phyloP scores from a whole-genome alignment of 1,140 invertebrate species.

The Cheumatopsyche charites region DNA sequence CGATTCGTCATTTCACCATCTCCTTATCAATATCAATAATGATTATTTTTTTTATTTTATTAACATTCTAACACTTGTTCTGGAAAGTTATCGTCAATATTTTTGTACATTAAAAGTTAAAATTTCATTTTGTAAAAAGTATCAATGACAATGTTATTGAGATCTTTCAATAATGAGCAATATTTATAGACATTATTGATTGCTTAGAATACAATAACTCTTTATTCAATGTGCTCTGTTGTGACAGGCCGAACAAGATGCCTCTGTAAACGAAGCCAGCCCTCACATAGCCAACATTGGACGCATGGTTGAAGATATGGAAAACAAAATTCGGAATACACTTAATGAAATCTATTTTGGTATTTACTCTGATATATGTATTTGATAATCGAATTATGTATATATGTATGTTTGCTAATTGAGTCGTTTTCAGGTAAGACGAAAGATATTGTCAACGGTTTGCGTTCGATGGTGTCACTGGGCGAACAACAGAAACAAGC shows the following conservation, averaged over 20 bases:
- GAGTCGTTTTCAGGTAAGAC: constrained; percentile 75
- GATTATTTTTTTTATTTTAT: too few relatives aligned
- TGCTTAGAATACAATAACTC: background rate
- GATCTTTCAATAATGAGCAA: too few relatives aligned
- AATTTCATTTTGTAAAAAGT: too few relatives aligned
- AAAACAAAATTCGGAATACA: constrained; percentile 98
- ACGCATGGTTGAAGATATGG: constrained; percentile 96
- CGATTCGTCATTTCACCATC: too few relatives aligned
- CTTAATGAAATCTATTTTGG: constrained; percentile 99
- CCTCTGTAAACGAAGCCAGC: constrained; percentile 84
- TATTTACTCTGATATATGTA: too few relatives aligned
- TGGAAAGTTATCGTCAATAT: too few relatives aligned
- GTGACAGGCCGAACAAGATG: constrained; percentile 89
- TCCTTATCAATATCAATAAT: too few relatives aligned
- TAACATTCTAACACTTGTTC: too few relatives aligned
- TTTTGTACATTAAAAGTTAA: too few relatives aligned
- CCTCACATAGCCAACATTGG: constrained; percentile 99
- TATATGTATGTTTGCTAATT: too few relatives aligned
- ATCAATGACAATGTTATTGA: too few relatives aligned
- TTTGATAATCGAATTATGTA: background rate
- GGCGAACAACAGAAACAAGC: constrained; percentile 83
- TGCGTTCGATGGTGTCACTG: constrained; percentile 86
- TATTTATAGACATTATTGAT: too few relatives aligned
- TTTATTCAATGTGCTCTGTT: constrained; percentile 26
- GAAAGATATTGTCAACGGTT: constrained; percentile 97